These are phyloP conservation scores for Hippoglossus stenolepis DNA, from an alignment of 2,113 vertebrate species.

Conservation along the genomic window DNA sequence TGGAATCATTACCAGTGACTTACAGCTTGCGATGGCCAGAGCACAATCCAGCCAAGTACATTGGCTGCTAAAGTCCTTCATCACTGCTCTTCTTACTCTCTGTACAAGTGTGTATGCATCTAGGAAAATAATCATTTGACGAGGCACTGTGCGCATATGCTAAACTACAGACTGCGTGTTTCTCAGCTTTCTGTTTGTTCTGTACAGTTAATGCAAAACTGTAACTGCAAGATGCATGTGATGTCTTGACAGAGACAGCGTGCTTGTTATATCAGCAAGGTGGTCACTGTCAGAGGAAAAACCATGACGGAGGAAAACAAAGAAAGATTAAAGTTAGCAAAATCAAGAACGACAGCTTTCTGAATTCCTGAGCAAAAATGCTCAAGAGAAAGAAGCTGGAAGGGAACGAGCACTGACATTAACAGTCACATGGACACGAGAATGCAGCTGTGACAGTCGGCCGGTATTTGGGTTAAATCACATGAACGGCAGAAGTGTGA, in stretches of 20 bases:
- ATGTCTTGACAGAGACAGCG: too few relatives aligned
- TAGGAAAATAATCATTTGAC: neutral
- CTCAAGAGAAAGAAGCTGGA: constrained; percentile 1
- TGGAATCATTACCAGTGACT: constrained; percentile 56
- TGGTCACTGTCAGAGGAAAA: too few relatives aligned
- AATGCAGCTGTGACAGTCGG: constrained; percentile 24
- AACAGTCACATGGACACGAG: constrained; percentile 32
- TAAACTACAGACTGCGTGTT: neutral
- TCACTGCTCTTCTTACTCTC: neutral
- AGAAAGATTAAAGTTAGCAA: neutral
- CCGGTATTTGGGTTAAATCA: constrained; percentile 30
- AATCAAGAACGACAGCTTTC: neutral
- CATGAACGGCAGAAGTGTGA: constrained; percentile 48
- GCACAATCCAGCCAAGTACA: constrained; percentile 1
- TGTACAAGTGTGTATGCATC: neutral
- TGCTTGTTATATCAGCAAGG: too few relatives aligned
- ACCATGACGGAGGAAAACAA: neutral
- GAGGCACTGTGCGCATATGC: neutral
- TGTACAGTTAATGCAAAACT: neutral
- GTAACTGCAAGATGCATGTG: too few relatives aligned
- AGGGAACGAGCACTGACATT: constrained; percentile 9
- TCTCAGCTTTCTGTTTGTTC: neutral
- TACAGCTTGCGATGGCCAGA: constrained; percentile 26
- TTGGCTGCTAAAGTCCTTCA: neutral
- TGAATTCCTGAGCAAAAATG: neutral